phyloP scores from a whole-genome alignment of 92 coral and sea anemone genomes.

The Anthopleura xanthogrammica region DNA sequence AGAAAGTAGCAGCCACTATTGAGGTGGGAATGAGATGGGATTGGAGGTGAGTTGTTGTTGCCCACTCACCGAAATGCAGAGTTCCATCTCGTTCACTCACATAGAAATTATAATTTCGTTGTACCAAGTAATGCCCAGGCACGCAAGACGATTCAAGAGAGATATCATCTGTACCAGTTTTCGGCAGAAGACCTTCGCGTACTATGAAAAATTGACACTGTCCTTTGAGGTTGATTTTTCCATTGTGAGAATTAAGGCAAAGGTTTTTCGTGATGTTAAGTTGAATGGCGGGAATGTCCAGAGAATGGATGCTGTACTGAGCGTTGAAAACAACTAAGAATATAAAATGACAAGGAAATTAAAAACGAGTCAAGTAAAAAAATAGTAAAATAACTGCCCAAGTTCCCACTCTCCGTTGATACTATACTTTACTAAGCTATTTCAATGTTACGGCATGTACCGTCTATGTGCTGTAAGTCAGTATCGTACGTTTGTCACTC shows the following conservation, averaged over 20 bases:
- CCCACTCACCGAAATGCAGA: constrained; percentile 33
- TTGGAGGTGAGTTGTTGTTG: background rate
- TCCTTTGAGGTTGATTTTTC: constrained; percentile 37
- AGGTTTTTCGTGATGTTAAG: constrained; percentile 47
- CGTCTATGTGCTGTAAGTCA: background rate
- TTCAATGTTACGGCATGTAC: no score
- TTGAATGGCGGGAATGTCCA: constrained; percentile 67
- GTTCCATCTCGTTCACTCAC: constrained; percentile 50
- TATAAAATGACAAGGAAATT: background rate
- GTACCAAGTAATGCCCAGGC: constrained; percentile 75
- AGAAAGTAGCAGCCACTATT: no score
- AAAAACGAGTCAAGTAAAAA: background rate
- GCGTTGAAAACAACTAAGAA: constrained; percentile 68
- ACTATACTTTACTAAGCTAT: no score
- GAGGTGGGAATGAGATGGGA: no score
- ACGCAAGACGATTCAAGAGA: constrained; percentile 80
- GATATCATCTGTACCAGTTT: constrained; percentile 47
- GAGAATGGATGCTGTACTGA: constrained; percentile 61
- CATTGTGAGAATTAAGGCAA: constrained; percentile 61
- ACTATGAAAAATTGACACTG: constrained; percentile 63
- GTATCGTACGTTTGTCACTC: no score
- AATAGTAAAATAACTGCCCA: no score
- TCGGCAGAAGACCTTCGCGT: constrained; percentile 38
- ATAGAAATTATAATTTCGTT: constrained; percentile 72
- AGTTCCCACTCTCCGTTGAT: no score